Evolutionary conservation across 1,140 invertebrate genomes (phyloP).

Genomic region (Bathynomus jamesi): DNA sequence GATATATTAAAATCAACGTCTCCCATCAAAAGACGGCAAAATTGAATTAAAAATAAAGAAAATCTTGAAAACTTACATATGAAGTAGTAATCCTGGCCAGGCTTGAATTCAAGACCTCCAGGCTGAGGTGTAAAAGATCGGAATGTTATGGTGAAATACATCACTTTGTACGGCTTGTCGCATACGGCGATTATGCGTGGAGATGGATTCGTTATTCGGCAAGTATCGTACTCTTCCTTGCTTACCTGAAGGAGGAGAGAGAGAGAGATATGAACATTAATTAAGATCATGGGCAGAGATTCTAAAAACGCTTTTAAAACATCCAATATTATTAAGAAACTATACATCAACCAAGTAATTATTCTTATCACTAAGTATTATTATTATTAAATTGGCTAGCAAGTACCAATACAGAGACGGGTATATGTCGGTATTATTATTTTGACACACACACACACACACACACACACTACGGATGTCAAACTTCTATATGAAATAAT

Average conservation of each 20-base stretch:
- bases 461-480: no score
- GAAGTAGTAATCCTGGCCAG: slow-evolving; percentile 92
- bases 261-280: not conserved
- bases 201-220: slow-evolving; percentile 86
- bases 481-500: no score
- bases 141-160: slow-evolving; percentile 95
- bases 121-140: slow-evolving; percentile 91
- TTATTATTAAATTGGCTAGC: not conserved
- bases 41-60: no score
- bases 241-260: slow-evolving; percentile 53
- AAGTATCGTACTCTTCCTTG: slow-evolving; percentile 91
- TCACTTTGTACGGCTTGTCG: slow-evolving; percentile 86
- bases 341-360: not conserved
- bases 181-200: slow-evolving; percentile 88
- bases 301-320: not conserved
- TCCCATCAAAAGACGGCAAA: no score
- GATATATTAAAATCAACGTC: no score
- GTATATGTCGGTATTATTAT: not conserved
- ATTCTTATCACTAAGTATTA: not conserved
- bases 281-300: not conserved
- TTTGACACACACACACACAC: no score
- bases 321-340: not conserved
- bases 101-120: slow-evolving; percentile 84
- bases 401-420: not conserved
- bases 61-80: slow-evolving; percentile 71